Evolutionary conservation across 2,888 invertebrate genomes (phyloP).

Genomic region (Volucella inflata): DNA sequence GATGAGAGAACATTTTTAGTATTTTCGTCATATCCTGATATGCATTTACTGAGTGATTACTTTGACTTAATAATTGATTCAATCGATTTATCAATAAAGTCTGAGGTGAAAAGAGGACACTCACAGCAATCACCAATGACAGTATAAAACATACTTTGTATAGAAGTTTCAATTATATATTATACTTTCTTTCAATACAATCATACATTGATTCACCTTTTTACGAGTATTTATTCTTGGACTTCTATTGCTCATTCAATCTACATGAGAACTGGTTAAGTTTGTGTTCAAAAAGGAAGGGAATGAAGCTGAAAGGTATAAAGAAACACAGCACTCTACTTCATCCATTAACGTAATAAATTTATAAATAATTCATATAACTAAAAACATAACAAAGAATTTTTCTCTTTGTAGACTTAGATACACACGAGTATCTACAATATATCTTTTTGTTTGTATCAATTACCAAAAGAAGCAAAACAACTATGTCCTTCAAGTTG

Average conservation of each 20-base stretch:
- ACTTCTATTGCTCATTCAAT: slow-evolving; percentile 69
- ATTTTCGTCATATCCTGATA: slow-evolving; percentile 73
- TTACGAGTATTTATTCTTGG: slow-evolving; percentile 35
- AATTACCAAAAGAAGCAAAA: too few species aligned
- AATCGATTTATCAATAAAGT: slow-evolving; percentile 72
- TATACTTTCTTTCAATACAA: slow-evolving; percentile 29
- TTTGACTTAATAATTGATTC: slow-evolving; percentile 74
- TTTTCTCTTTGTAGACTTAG: slow-evolving; percentile 16
- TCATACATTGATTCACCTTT: slow-evolving; percentile 21
- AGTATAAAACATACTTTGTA: slow-evolving; percentile 49
- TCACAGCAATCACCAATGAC: slow-evolving; percentile 6
- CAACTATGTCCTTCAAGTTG: too few species aligned
- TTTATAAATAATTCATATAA: slow-evolving; percentile 78
- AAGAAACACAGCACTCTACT: slow-evolving; percentile 55
- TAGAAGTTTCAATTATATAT: slow-evolving; percentile 20
- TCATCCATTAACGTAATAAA: slow-evolving; percentile 78
- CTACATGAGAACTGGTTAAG: slow-evolving; percentile 53
- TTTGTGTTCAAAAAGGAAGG: slow-evolving; percentile 19
- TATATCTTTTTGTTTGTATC: too few species aligned
- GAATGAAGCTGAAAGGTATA: slow-evolving; percentile 19
- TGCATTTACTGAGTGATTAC: slow-evolving; percentile 75
- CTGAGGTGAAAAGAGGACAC: neutral
- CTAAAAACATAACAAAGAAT: slow-evolving; percentile 77
- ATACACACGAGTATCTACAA: too few species aligned
- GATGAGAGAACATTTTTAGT: slow-evolving; percentile 33